Percentiles rank a stretch among this genome's conserved stretches.
phyloP scores from a whole-genome alignment of 2,888 invertebrate species.

The Eremobia ochroleuca region DNA sequence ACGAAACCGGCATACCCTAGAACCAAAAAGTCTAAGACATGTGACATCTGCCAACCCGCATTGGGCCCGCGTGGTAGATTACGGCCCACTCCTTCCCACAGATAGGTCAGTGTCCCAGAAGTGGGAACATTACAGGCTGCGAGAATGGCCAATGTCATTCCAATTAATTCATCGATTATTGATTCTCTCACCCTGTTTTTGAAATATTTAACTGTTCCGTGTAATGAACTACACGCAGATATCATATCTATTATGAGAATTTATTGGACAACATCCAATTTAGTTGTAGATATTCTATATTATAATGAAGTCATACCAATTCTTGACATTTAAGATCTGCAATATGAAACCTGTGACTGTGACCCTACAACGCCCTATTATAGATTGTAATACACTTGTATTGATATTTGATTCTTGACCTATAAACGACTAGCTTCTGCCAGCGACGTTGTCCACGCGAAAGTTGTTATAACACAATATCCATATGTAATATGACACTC shows the following conservation, averaged over 20 bases:
- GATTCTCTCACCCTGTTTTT: background rate
- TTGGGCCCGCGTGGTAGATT: no score
- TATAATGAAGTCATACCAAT: background rate
- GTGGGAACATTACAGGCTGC: no score
- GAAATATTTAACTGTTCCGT: background rate
- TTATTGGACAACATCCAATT: slow-evolving; percentile 8
- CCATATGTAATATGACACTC: background rate
- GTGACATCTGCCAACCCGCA: no score
- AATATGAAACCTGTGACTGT: background rate
- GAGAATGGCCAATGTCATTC: background rate
- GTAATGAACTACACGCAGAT: background rate
- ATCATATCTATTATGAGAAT: background rate
- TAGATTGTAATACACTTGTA: background rate
- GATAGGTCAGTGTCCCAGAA: background rate
- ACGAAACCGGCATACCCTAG: no score
- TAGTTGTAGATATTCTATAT: background rate
- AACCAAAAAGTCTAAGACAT: no score
- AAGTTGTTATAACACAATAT: background rate
- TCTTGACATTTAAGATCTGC: background rate
- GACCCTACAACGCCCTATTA: background rate
- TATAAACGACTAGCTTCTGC: background rate
- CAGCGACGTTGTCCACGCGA: background rate
- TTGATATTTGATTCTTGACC: background rate
- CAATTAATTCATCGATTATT: slow-evolving; percentile 6
- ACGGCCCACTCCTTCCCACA: background rate